Conservation (phyloP, 2,888 invertebrate species). For the Iphiclides podalirius region DNA sequence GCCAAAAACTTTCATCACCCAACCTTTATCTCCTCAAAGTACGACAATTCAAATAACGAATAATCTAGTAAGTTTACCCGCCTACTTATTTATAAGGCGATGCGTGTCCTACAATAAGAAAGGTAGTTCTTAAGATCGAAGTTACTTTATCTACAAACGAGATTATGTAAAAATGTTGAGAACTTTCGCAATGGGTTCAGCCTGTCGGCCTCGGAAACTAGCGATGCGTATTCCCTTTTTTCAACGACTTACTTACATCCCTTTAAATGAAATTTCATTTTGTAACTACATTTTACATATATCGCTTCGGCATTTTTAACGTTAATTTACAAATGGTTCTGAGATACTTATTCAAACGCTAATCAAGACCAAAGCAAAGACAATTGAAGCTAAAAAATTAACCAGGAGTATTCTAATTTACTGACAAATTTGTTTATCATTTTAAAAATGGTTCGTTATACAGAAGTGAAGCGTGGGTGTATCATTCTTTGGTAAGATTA, state of each 20-base stretch:
- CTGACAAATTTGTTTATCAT: too few species aligned
- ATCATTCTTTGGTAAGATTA: too few species aligned
- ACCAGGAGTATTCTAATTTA: too few species aligned
- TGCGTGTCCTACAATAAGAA: slow-evolving; percentile 18
- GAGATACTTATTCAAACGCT: too few species aligned
- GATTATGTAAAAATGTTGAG: slow-evolving; percentile 22
- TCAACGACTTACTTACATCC: neutral
- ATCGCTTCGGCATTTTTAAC: neutral
- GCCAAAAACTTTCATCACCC: too few species aligned
- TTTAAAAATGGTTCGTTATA: too few species aligned
- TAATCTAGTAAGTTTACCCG: slow-evolving; percentile 5
- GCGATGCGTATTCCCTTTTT: slow-evolving; percentile 7
- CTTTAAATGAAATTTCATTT: slow-evolving; percentile 7
- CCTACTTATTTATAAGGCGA: slow-evolving; percentile 3
- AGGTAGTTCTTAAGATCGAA: slow-evolving; percentile 20
- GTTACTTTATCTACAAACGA: slow-evolving; percentile 23
- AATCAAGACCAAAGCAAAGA: too few species aligned
- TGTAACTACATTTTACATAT: slow-evolving; percentile 10
- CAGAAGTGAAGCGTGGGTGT: too few species aligned
- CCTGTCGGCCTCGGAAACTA: slow-evolving; percentile 13
- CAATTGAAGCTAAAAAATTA: too few species aligned
- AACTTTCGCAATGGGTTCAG: slow-evolving; percentile 14
- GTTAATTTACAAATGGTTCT: too few species aligned
- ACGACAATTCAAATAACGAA: slow-evolving; percentile 9
- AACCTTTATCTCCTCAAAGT: too few species aligned